These are phyloP conservation scores for Saguinus midas DNA, from an alignment of 2,113 vertebrate species.

Conservation along the genomic window DNA sequence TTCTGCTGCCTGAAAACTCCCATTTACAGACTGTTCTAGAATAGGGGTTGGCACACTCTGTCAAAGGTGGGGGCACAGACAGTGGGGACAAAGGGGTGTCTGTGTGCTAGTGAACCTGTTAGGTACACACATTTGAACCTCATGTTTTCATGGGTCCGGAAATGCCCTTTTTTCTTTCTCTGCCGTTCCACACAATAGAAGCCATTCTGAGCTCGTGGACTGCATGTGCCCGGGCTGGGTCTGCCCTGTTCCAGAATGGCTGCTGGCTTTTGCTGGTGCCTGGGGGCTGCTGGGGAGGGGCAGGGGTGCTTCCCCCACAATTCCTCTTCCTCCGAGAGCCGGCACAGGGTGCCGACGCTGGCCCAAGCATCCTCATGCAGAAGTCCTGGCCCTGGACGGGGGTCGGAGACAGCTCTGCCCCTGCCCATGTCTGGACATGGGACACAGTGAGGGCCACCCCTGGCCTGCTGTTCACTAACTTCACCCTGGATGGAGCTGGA, in stretches of 20 bases:
- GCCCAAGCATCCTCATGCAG: neutral
- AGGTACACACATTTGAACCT: neutral
- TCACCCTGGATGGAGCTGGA: neutral
- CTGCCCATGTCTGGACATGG: neutral
- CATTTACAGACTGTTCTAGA: neutral
- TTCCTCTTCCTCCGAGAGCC: neutral
- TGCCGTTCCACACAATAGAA: no score
- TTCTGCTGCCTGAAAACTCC: neutral
- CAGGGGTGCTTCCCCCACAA: rapidly evolving
- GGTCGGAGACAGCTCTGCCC: neutral
- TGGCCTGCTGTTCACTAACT: neutral
- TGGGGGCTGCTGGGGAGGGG: neutral
- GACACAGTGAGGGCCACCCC: neutral
- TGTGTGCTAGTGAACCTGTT: rapidly evolving
- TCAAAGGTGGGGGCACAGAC: neutral
- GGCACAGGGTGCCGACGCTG: rapidly evolving
- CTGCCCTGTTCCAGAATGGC: no score
- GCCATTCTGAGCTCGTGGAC: neutral
- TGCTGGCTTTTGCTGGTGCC: neutral
- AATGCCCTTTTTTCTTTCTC: neutral
- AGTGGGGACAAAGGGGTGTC: neutral
- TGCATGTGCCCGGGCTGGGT: rapidly evolving
- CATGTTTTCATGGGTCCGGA: neutral
- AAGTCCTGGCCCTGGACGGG: neutral
- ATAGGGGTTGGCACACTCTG: no score